Conservation (phyloP, 2,888 invertebrate genomes). For the Nipponacmea schrenckii region DNA sequence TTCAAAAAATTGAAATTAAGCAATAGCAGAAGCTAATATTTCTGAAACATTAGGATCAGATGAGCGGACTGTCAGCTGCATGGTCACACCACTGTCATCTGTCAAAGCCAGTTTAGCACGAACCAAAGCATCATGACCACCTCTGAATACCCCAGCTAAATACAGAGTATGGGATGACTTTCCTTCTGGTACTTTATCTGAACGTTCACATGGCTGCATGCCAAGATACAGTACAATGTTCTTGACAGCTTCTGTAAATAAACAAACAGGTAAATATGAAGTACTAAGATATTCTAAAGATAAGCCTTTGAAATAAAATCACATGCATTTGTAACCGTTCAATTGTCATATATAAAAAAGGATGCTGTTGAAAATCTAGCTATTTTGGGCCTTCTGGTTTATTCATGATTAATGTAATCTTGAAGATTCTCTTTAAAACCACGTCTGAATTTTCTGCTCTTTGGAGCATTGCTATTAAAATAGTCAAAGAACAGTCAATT, state of each 20-base stretch:
- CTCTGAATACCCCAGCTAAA: conserved; percentile 88
- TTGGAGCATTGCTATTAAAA: too few species aligned
- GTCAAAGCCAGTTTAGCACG: conserved; percentile 85
- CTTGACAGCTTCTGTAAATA: conserved; percentile 78
- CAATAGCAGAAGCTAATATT: conserved; percentile 74
- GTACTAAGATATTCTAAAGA: too few species aligned
- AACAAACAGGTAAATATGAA: neutral
- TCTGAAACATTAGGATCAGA: conserved; percentile 87
- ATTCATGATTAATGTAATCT: too few species aligned
- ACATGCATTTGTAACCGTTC: too few species aligned
- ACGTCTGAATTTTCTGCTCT: too few species aligned
- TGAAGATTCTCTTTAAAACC: too few species aligned
- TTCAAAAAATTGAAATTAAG: conserved; percentile 39
- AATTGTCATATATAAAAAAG: too few species aligned
- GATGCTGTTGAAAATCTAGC: too few species aligned
- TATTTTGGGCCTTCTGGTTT: too few species aligned
- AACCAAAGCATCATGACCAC: conserved; percentile 89
- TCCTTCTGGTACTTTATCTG: conserved; percentile 84
- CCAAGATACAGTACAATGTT: conserved; percentile 86
- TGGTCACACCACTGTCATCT: conserved; percentile 79
- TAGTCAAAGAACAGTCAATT: too few species aligned
- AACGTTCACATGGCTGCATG: conserved; percentile 84
- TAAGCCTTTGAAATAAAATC: too few species aligned
- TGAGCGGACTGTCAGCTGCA: conserved; percentile 91
- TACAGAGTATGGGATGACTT: conserved; percentile 83